phyloP scores from a whole-genome alignment of 1,140 invertebrate genomes.

The Homarus americanus region DNA sequence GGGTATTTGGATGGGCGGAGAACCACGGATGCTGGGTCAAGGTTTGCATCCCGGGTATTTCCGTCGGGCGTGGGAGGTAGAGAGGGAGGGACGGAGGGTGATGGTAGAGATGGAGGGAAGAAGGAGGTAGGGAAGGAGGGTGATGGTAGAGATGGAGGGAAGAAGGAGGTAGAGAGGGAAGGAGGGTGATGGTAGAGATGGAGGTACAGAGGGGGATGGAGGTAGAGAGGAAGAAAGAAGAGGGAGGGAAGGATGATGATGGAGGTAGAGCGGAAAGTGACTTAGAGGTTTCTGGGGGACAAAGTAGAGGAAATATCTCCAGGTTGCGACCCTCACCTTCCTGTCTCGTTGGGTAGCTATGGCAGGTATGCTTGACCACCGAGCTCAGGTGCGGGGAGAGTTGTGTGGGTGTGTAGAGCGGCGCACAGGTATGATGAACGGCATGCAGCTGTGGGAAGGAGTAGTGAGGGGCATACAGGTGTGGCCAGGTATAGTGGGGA shows the following conservation, averaged over 20 bases:
- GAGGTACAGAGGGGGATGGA: background rate
- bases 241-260: background rate
- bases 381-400: no score
- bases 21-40: background rate
- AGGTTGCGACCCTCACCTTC: background rate
- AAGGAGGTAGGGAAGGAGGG: no score
- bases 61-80: background rate
- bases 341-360: background rate
- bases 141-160: background rate
- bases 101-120: background rate
- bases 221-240: no score
- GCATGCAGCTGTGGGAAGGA: no score
- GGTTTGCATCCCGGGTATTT: background rate
- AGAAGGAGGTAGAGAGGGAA: background rate
- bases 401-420: no score
- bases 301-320: background rate
- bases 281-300: background rate
- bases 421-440: no score
- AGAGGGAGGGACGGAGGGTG: background rate
- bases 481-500: no score
- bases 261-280: background rate
- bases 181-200: background rate
- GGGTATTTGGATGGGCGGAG: background rate
- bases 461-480: no score
- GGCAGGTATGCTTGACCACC: background rate